Conservation (phyloP, 2,797 vertebrate species). For the Acanthiza pusilla region DNA sequence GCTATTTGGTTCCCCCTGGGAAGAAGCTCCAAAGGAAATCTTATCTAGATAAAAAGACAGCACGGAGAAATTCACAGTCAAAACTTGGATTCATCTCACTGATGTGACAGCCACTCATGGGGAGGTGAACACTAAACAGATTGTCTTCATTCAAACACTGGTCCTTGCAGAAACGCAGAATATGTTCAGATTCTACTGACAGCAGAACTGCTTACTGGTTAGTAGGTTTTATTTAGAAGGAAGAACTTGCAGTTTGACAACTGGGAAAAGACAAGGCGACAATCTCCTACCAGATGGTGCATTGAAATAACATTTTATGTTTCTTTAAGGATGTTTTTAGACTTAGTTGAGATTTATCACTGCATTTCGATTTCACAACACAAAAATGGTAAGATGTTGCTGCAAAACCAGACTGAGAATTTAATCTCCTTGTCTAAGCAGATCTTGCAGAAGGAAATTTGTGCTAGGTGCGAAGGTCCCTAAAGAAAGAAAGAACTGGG, state of each 20-base stretch:
- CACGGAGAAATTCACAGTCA: slow-evolving; percentile 3
- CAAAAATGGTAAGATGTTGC: background rate
- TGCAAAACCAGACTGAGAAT: background rate
- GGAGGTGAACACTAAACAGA: slow-evolving; percentile 48
- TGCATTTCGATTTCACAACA: background rate
- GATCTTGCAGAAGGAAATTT: background rate
- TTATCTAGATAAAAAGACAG: background rate
- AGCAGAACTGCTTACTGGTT: background rate
- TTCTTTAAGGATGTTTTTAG: background rate
- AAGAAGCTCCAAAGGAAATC: background rate
- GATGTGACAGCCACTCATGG: slow-evolving; percentile 18
- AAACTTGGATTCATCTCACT: background rate
- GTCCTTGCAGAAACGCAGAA: background rate
- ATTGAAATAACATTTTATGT: background rate
- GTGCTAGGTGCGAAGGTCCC: background rate
- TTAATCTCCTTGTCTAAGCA: background rate
- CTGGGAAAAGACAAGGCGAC: background rate
- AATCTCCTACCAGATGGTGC: slow-evolving; percentile 11
- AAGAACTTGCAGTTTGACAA: slow-evolving; percentile 35
- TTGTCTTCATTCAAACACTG: slow-evolving; percentile 29
- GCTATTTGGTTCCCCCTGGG: background rate
- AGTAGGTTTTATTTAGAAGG: slow-evolving; percentile 5
- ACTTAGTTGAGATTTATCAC: background rate
- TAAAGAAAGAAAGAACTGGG: background rate
- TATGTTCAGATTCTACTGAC: background rate